Conservation (phyloP, 2,888 invertebrate genomes). For the Mechanitis mazaeus region DNA sequence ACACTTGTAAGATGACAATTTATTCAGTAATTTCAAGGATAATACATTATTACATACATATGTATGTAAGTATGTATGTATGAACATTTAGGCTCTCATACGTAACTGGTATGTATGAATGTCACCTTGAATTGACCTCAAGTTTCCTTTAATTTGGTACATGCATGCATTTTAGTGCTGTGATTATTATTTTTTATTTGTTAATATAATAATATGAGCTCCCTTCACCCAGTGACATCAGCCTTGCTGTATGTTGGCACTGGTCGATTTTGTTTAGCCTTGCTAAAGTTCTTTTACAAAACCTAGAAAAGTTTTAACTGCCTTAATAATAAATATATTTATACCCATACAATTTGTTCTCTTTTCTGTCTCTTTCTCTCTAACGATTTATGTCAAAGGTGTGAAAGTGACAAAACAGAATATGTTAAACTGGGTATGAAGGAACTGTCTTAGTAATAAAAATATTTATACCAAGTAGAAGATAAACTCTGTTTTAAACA, state of each 20-base stretch:
- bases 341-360: too few species aligned
- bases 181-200: neutral
- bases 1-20: neutral
- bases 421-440: too few species aligned
- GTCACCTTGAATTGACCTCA: constrained; percentile 28
- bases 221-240: constrained; percentile 23
- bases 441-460: too few species aligned
- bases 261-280: constrained; percentile 27
- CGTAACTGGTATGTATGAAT: constrained; percentile 25
- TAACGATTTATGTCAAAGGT: too few species aligned
- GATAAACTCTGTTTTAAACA: too few species aligned
- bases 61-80: constrained; percentile 12
- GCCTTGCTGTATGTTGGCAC: constrained; percentile 19
- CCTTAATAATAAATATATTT: too few species aligned
- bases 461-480: too few species aligned
- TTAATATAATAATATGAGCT: neutral
- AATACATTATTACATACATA: constrained; percentile 9
- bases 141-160: constrained; percentile 24
- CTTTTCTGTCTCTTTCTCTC: too few species aligned
- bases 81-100: constrained; percentile 7
- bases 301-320: too few species aligned
- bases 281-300: constrained; percentile 24
- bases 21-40: constrained; percentile 10
- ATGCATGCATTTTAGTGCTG: constrained; percentile 2
- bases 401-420: too few species aligned